Evolutionary conservation across 2,113 vertebrate species (phyloP), one percentile per base, ranked within the genome.

Genomic region (Dipodomys stephensi): DNA sequence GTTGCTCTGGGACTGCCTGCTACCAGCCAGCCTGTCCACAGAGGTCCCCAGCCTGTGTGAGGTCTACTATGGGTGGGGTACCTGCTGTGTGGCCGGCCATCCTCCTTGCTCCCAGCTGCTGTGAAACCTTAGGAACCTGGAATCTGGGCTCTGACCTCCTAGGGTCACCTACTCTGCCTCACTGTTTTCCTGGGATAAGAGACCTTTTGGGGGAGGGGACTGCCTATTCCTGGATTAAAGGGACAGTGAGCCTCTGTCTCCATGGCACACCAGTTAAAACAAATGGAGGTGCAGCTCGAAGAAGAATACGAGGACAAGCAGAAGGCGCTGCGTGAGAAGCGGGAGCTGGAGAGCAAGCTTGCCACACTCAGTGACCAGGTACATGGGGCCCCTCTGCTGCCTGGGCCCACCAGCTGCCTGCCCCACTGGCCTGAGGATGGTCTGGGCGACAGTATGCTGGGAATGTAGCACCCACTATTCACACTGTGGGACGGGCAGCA

Each of bases 261-360:
- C 81, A 22, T 0, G 67, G 46, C 60, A 39, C 88, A 53, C 20
- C 78, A 99, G 99, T 97, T 99, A 96, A 99, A 99, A 94, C 99
- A 99, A 97, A 99, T 99, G 98, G 99, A 99, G 91, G 98, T 99
- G 68, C 99, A 99, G 98, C 98, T 99, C 27, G 99, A 99, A 94
- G 99, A 99, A 84, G 99, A 99, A 83, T 99, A 99, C 0, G 99
- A 99, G 82, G 99, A 99, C 72, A 99, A 99, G 96, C 99, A 99
- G 98, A 99, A 99, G 98, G 99, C 99, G 65, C 98, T 99, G 69
- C 98, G 98, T 46, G 99, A 99, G 96, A 99, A 99, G 96, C 98
- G 99, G 87, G 99, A 99, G 49, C 97, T 99, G 97, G 99, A 99
- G 97, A 98, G 98, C 83, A 99, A 99, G 95, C 98, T 99, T 53